Evolutionary conservation across 2,888 invertebrate species (phyloP).

Genomic region (Temnothorax ravouxi): DNA sequence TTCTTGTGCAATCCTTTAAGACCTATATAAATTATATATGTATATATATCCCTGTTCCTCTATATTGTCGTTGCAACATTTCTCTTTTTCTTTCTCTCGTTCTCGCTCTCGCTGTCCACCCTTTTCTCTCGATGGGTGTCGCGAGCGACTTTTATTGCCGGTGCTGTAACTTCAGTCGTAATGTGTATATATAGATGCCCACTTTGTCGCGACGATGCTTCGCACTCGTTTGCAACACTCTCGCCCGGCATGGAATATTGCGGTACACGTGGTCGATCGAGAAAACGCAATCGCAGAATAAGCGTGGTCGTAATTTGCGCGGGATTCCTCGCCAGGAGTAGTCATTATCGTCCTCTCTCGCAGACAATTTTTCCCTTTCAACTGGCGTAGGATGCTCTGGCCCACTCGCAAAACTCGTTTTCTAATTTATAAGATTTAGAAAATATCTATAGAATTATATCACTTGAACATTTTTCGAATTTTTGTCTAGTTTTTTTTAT

Average conservation of each 20-base stretch:
- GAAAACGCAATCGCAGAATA: conserved; percentile 52
- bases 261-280: conserved; percentile 46
- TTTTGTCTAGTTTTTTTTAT: background rate
- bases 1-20: conserved; percentile 79
- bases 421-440: no score
- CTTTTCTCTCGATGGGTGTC: conserved; percentile 51
- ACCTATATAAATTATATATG: conserved; percentile 78
- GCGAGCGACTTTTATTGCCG: conserved; percentile 71
- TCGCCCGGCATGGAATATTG: conserved; percentile 36
- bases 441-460: background rate
- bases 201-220: conserved; percentile 64
- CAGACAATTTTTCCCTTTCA: conserved; percentile 13
- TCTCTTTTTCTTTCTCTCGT: conserved; percentile 20
- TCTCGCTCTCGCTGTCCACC: conserved; percentile 23
- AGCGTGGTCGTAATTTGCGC: conserved; percentile 54
- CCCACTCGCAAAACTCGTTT: conserved; percentile 40
- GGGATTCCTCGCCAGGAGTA: conserved; percentile 42
- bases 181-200: conserved; percentile 27
- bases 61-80: conserved; percentile 50
- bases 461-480: background rate
- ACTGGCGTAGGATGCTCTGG: conserved; percentile 28
- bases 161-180: conserved; percentile 63
- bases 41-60: conserved; percentile 66
- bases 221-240: conserved; percentile 67
- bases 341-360: conserved; percentile 48